Evolutionary conservation across 2,797 vertebrate species (phyloP).

Genomic region (Notolabrus celidotus): DNA sequence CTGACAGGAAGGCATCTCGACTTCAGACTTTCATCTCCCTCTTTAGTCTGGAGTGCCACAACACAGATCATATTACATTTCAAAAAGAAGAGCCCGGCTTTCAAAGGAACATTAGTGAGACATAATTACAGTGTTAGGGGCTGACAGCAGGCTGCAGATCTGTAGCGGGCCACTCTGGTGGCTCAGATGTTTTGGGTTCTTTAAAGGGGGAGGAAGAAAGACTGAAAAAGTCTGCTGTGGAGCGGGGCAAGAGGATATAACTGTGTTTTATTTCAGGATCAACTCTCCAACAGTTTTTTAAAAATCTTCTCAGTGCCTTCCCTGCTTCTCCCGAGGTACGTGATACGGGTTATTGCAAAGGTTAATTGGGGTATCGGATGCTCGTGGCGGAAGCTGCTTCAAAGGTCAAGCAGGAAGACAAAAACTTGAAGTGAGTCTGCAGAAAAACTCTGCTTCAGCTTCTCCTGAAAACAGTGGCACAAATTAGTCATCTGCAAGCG

Average conservation of each 20-base stretch:
- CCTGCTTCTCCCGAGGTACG: constrained; percentile 3
- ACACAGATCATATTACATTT: constrained; percentile 73
- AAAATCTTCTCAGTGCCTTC: neutral
- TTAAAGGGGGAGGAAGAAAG: constrained; percentile 20
- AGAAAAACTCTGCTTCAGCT: constrained; percentile 42
- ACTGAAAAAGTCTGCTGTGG: constrained; percentile 18
- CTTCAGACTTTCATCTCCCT: constrained; percentile 68
- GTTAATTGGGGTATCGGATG: constrained; percentile 24
- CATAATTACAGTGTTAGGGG: constrained; percentile 74
- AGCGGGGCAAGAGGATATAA: constrained; percentile 4
- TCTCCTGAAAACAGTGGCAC: constrained; percentile 61
- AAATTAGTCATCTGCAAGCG: constrained; percentile 72
- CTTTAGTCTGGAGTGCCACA: constrained; percentile 52
- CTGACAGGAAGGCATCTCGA: constrained; percentile 51
- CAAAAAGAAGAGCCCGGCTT: constrained; percentile 73
- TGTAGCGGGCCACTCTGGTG: constrained; percentile 58
- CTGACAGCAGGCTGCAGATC: constrained; percentile 55
- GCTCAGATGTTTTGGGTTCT: constrained; percentile 44
- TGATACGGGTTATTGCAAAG: constrained; percentile 19
- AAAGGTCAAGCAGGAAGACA: constrained; percentile 26
- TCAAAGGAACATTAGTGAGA: constrained; percentile 67
- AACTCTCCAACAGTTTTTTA: constrained; percentile 3
- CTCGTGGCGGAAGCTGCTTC: constrained; percentile 22
- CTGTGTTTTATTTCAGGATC: constrained; percentile 13
- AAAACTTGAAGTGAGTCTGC: constrained; percentile 42